Percentiles rank a stretch among this genome's conserved stretches.
Evolutionary conservation across 2,113 vertebrate genomes (phyloP).

Genomic region (Gallinago paraguaiae): DNA sequence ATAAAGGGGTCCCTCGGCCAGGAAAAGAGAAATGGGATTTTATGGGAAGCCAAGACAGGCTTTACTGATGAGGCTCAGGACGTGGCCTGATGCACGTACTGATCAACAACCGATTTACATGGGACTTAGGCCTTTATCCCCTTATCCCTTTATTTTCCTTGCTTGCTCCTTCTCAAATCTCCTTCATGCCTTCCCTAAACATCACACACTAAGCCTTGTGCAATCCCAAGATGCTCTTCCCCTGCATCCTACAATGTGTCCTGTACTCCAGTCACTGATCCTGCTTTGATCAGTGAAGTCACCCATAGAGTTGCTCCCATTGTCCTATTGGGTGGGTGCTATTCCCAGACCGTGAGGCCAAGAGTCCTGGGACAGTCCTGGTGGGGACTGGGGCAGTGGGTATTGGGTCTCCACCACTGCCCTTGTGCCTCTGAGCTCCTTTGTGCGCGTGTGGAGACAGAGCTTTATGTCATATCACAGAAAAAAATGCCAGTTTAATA

Average conservation of each 20-base stretch:
- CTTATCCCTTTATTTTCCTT: neutral
- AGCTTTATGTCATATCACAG: neutral
- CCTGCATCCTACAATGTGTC: neutral
- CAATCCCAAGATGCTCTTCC: neutral
- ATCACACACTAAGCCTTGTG: neutral
- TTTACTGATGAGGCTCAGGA: neutral
- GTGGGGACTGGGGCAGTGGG: rapidly evolving
- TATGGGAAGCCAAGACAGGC: neutral
- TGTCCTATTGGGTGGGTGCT: neutral
- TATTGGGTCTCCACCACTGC: neutral
- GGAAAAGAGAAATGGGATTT: neutral
- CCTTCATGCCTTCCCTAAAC: neutral
- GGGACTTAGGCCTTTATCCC: neutral
- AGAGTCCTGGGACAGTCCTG: neutral
- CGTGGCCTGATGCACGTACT: neutral
- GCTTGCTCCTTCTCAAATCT: neutral
- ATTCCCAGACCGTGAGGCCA: rapidly evolving
- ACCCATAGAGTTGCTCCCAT: neutral
- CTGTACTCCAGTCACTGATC: neutral
- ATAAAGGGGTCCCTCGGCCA: neutral
- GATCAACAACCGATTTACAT: neutral
- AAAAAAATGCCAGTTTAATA: neutral
- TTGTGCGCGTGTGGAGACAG: rapidly evolving
- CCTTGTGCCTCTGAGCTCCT: rapidly evolving
- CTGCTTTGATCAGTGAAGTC: rapidly evolving